These are phyloP conservation scores for Drosophila monieri DNA, from an alignment of 2,888 invertebrate species.

Conservation along the genomic window DNA sequence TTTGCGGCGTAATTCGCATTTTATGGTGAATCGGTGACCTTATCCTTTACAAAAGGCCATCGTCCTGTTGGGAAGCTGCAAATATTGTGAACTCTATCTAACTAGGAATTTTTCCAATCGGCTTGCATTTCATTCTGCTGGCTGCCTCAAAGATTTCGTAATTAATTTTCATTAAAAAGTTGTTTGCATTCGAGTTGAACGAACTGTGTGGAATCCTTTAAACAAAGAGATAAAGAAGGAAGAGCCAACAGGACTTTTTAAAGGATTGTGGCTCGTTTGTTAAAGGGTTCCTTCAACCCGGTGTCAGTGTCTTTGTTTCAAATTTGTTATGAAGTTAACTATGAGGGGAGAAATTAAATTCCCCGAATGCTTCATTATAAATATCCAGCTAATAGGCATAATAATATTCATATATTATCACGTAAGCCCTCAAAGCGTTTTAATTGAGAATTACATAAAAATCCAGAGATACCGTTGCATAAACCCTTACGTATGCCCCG, in stretches of 20 bases:
- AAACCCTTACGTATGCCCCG: constrained; percentile 58
- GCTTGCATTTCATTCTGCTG: constrained; percentile 27
- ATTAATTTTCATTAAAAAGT: constrained; percentile 69
- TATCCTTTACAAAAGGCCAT: constrained; percentile 11
- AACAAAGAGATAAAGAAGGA: neutral
- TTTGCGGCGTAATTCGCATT: constrained; percentile 36
- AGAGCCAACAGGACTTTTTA: constrained; percentile 13
- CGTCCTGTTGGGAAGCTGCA: constrained; percentile 17
- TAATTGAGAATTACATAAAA: constrained; percentile 62
- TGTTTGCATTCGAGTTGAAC: constrained; percentile 40
- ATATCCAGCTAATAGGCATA: neutral
- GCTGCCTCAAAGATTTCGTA: constrained; percentile 30
- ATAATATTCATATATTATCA: neutral
- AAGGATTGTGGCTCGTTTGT: constrained; percentile 35
- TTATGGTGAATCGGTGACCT: constrained; percentile 13
- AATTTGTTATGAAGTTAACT: neutral
- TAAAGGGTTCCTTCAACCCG: constrained; percentile 13
- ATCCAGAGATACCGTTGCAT: constrained; percentile 63
- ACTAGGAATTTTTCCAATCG: constrained; percentile 12
- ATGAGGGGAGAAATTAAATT: neutral
- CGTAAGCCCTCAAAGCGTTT: constrained; percentile 23
- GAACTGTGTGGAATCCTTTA: constrained; percentile 22
- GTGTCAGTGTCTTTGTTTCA: constrained; percentile 2
- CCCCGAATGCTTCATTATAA: neutral
- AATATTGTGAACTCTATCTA: constrained; percentile 16